Base-by-base conservation (phyloP, 2,113 vertebrate species). In the Mormyrus lacerda region DNA sequence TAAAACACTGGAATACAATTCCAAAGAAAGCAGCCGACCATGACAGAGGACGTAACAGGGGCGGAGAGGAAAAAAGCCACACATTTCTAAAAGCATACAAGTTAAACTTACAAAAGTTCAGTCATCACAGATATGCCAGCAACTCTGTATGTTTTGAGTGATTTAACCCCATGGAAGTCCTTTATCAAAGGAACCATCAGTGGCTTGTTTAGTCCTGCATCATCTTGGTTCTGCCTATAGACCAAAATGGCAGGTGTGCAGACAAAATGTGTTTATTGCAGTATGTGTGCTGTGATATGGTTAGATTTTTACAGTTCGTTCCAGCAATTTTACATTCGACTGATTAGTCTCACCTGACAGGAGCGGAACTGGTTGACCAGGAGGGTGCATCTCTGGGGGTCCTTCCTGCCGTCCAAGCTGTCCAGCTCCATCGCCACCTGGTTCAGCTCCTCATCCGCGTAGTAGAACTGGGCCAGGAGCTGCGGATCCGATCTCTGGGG, bases 281-380 rank as follows among this genome's bases (percentile, higher is more conserved):
- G 44, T 19, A 47, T n/a, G 44, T 11, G 19, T 44, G 82, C 82
- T 9, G 42, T 47, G 39, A 84, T 45, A 47, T 47, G 44, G 6
- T 13, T 45, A 47, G 24, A 84, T 3, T 31, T 89, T 47, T 21
- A 84, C 39, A n/a, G 9, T 53, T 44, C n/a, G 76, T 5, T 69
- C 7, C 82, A 53, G 76, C 24, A 44, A 39, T 83, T 7, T n/a
- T 27, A 82, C 76, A 48, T 53, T 53, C 73, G 3, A 24, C 45
- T 86, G 83, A 39, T 45, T 55, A 42, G 42, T 76, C 92, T 94
- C 91, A 98, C 98, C 97, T 99, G 98, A 95, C 98, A 99, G 83
- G 98, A 98, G 50, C 98, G 96, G 92, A 99, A 99, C 95, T 99
- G 98, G 95, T 99, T 99, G 94, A 99, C 98, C 0, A 99, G 94